phyloP scores from a whole-genome alignment of 2,113 vertebrate species.

The Calcarius ornatus region DNA sequence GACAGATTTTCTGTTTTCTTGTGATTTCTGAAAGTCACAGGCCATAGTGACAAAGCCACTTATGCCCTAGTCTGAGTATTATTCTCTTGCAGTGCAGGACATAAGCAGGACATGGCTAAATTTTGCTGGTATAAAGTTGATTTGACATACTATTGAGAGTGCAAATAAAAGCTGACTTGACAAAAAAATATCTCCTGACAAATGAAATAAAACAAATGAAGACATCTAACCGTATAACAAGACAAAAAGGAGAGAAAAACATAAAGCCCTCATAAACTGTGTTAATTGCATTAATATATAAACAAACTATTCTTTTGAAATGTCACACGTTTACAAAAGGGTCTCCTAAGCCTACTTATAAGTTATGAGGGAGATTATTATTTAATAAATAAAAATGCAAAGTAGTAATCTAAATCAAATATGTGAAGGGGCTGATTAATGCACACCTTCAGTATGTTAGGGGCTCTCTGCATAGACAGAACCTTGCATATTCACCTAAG shows the following conservation, averaged over 20 bases:
- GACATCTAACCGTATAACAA: background rate
- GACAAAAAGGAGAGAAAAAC: background rate
- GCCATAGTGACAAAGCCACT: background rate
- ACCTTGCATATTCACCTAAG: background rate
- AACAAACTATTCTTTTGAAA: background rate
- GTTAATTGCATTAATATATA: conserved; percentile 6
- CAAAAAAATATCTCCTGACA: background rate
- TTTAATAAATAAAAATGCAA: conserved; percentile 20
- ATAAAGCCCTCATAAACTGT: background rate
- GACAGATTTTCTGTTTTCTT: background rate
- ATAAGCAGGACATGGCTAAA: background rate
- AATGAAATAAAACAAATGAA: background rate
- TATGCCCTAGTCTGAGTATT: background rate
- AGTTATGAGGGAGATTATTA: background rate
- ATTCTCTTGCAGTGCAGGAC: background rate
- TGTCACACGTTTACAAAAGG: background rate
- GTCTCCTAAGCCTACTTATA: background rate
- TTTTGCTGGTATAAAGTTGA: background rate
- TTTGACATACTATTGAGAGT: background rate
- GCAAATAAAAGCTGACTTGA: background rate
- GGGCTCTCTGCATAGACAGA: background rate
- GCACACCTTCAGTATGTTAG: background rate
- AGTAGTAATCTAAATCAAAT: background rate
- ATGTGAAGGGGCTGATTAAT: background rate
- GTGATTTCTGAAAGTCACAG: background rate